Evolutionary conservation across 2,113 vertebrate species (phyloP).

Genomic region (Perccottus glenii): DNA sequence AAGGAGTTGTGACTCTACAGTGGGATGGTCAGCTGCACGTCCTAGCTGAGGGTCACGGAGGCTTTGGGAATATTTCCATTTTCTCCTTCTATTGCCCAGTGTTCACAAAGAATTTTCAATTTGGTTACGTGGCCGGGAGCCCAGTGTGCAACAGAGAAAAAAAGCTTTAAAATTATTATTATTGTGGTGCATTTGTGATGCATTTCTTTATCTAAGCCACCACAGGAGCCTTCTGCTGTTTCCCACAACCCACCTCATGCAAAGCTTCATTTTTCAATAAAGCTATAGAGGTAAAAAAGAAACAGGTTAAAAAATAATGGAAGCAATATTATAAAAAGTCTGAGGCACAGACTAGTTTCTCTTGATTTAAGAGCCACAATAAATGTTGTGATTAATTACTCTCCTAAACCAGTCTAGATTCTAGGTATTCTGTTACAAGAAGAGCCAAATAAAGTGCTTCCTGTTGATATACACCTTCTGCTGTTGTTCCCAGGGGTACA

Average conservation of each 20-base stretch:
- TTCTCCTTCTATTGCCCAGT: too few relatives aligned
- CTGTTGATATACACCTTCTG: constrained; percentile 50
- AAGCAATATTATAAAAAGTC: constrained; percentile 54
- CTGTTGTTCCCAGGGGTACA: constrained; percentile 33
- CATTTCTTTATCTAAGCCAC: constrained; percentile 39
- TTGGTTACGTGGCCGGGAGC: too few relatives aligned
- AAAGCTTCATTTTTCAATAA: constrained; percentile 23
- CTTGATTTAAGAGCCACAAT: constrained; percentile 59
- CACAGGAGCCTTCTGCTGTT: constrained; percentile 44
- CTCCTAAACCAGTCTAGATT: constrained; percentile 42
- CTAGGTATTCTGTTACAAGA: constrained; percentile 41
- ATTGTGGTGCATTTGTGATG: constrained; percentile 16
- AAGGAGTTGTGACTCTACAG: too few relatives aligned
- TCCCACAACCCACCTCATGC: constrained; percentile 26
- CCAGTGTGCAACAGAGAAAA: not conserved
- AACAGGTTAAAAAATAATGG: constrained; percentile 51
- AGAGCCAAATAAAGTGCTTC: constrained; percentile 54
- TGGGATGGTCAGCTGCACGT: too few relatives aligned
- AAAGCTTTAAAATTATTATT: not conserved
- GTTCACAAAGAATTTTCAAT: too few relatives aligned
- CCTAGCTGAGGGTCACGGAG: too few relatives aligned
- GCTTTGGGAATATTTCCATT: too few relatives aligned
- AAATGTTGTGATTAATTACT: constrained; percentile 53
- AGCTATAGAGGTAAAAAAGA: constrained; percentile 31
- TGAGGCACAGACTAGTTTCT: constrained; percentile 41